Conservation (phyloP, 2,797 vertebrate genomes). For the Cirrhinus molitorella region DNA sequence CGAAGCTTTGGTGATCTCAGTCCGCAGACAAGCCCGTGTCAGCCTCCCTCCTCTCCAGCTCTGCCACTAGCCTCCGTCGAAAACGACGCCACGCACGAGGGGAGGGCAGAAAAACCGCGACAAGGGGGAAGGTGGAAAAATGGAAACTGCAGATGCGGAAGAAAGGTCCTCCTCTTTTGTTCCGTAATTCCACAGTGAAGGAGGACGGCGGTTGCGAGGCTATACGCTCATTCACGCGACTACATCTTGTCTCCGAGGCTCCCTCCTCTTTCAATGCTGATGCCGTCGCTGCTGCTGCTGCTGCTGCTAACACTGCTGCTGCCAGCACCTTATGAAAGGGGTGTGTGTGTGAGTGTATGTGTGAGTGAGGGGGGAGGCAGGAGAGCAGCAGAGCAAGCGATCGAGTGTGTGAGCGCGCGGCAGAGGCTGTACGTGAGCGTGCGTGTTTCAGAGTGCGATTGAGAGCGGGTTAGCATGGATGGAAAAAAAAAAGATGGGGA, state of each 20-base stretch:
- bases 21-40: constrained; percentile 69
- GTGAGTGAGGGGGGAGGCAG: constrained; percentile 49
- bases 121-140: constrained; percentile 75
- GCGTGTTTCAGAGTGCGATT: constrained; percentile 79
- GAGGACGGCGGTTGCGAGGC: constrained; percentile 77
- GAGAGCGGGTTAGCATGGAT: constrained; percentile 40
- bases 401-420: constrained; percentile 47
- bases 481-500: constrained; percentile 9
- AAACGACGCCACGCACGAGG: constrained; percentile 51
- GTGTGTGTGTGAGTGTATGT: constrained; percentile 69
- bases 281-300: constrained; percentile 69
- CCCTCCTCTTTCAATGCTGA: constrained; percentile 51
- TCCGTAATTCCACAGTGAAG: constrained; percentile 77
- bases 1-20: constrained; percentile 71
- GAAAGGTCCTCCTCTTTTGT: constrained; percentile 78
- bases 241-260: constrained; percentile 72
- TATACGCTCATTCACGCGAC: constrained; percentile 80
- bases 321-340: constrained; percentile 84
- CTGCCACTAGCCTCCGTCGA: constrained; percentile 78
- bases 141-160: constrained; percentile 61
- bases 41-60: constrained; percentile 62
- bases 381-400: constrained; percentile 46
- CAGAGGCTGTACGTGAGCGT: constrained; percentile 70
- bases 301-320: constrained; percentile 78
- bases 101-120: constrained; percentile 67